Percentiles rank a stretch among this genome's conserved stretches.
phyloP scores from a whole-genome alignment of 2,113 vertebrate species.

The Scomber scombrus region DNA sequence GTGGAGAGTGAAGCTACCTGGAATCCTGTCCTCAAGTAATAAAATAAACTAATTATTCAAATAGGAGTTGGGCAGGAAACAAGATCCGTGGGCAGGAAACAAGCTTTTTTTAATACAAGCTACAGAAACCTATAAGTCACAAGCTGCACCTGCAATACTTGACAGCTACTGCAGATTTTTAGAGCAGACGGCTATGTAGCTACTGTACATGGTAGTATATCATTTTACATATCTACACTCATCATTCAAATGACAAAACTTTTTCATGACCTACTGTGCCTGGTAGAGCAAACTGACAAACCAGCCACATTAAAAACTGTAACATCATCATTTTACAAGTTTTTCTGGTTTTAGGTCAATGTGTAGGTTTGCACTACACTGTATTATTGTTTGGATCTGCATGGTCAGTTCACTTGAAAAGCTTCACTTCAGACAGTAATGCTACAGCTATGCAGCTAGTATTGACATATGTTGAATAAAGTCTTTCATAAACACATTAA shows the following conservation, averaged over 20 bases:
- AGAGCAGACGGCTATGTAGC: not conserved
- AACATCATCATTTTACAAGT: no score
- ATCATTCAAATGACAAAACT: no score
- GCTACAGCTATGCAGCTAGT: not conserved
- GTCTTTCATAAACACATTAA: constrained; percentile 2
- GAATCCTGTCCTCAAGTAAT: constrained; percentile 10
- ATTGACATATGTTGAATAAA: not conserved
- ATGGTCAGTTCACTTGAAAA: not conserved
- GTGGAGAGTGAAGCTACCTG: not conserved
- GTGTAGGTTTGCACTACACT: not conserved
- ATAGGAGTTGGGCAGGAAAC: not conserved
- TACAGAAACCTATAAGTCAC: not conserved
- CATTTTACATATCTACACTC: no score
- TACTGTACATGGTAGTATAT: not conserved
- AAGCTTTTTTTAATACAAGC: not conserved
- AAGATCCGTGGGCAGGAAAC: not conserved
- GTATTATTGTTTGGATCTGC: not conserved
- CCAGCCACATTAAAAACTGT: no score
- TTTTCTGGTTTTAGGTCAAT: no score
- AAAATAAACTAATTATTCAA: constrained; percentile 33
- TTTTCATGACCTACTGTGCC: no score
- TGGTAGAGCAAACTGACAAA: no score
- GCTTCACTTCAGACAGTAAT: not conserved
- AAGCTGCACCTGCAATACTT: not conserved
- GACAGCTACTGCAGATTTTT: not conserved